phyloP scores from a whole-genome alignment of 1,140 invertebrate species.

The Lysiphlebus fabarum region DNA sequence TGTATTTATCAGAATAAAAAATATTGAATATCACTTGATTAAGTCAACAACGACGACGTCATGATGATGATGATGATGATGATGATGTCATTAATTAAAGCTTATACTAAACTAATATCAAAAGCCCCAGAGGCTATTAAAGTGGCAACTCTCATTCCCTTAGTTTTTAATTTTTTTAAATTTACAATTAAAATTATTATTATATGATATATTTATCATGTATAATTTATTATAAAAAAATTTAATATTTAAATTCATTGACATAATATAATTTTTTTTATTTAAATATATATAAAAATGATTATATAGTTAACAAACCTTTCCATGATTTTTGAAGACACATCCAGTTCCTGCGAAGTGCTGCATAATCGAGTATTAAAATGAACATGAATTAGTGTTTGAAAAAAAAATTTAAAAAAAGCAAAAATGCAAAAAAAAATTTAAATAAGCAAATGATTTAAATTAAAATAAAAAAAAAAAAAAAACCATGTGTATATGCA shows the following conservation, averaged over 20 bases:
- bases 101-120: conserved; percentile 29
- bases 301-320: conserved; percentile 43
- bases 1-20: background rate
- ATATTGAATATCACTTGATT: conserved; percentile 15
- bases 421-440: conserved; percentile 7
- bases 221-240: no score
- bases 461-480: no score
- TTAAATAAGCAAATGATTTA: conserved; percentile 9
- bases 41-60: conserved; percentile 50
- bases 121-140: background rate
- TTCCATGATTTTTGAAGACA: conserved; percentile 54
- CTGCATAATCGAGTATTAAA: conserved; percentile 47
- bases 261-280: background rate
- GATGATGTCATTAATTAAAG: conserved; percentile 56
- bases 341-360: conserved; percentile 54
- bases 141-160: no score
- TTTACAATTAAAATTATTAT: no score
- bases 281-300: background rate
- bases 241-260: no score
- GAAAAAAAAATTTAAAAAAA: background rate
- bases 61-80: no score
- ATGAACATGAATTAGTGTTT: conserved; percentile 17
- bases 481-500: no score
- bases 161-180: no score
- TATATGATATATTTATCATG: no score